phyloP scores from a whole-genome alignment of 2,113 vertebrate species.

The Pseudopipra pipra region DNA sequence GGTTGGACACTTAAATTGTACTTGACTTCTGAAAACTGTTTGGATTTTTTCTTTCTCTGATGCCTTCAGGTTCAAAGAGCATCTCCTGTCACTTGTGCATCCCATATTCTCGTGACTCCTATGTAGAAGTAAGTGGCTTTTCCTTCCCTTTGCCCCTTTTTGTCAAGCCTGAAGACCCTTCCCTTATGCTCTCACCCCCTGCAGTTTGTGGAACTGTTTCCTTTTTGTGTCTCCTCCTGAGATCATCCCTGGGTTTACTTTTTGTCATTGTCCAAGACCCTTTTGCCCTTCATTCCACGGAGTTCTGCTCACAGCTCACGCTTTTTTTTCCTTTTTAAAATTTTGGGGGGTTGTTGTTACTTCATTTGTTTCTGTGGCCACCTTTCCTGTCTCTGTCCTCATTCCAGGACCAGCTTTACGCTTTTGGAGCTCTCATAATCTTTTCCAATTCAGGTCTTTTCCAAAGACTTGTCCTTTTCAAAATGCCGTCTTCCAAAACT shows the following conservation, averaged over 20 bases:
- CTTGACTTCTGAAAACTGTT: background rate
- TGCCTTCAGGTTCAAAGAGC: background rate
- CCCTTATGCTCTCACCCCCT: background rate
- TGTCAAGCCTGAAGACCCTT: background rate
- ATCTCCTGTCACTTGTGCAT: background rate
- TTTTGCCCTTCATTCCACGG: background rate
- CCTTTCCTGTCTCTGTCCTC: background rate
- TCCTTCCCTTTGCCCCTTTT: background rate
- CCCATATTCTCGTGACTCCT: background rate
- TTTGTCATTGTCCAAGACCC: background rate
- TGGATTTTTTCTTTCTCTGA: background rate
- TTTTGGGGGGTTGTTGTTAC: background rate
- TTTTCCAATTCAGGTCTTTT: background rate
- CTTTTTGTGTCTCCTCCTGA: background rate
- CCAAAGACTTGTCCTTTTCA: background rate
- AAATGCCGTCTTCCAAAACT: background rate
- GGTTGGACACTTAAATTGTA: background rate
- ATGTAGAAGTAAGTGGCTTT: accelerated
- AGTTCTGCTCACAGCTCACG: background rate
- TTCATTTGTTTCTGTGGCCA: background rate
- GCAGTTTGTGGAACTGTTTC: background rate
- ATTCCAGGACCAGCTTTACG: background rate
- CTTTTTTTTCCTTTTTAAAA: background rate
- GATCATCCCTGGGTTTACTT: background rate
- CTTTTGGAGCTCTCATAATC: background rate